Percentiles rank a stretch among this genome's conserved stretches.
phyloP scores from a whole-genome alignment of 2,113 vertebrate genomes.

The Vireo altiloquus region DNA sequence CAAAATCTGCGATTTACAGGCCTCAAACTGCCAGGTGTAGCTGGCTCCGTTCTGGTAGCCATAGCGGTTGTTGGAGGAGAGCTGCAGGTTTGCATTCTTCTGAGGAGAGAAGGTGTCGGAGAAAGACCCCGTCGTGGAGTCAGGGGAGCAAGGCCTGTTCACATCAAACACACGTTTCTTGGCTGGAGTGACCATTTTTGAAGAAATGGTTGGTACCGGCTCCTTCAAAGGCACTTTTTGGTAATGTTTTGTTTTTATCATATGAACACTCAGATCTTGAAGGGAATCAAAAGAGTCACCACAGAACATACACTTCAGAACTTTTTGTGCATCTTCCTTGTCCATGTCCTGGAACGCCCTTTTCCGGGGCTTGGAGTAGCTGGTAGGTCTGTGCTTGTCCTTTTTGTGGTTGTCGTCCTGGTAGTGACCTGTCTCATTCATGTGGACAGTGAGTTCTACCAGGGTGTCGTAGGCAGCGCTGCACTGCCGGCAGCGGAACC shows the following conservation, averaged over 20 bases:
- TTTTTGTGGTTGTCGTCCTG: slow-evolving; percentile 96
- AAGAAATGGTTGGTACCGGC: slow-evolving; percentile 91
- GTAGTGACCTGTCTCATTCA: slow-evolving; percentile 97
- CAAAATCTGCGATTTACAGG: slow-evolving; percentile 97
- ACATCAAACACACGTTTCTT: slow-evolving; percentile 94
- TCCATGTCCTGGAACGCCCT: slow-evolving; percentile 94
- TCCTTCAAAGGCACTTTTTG: slow-evolving; percentile 99
- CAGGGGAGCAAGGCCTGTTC: slow-evolving; percentile 91
- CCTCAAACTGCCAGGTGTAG: slow-evolving; percentile 99
- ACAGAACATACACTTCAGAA: slow-evolving; percentile 98
- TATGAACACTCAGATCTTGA: slow-evolving; percentile 96
- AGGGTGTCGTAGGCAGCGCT: slow-evolving; percentile 96
- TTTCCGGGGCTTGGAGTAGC: slow-evolving; percentile 91
- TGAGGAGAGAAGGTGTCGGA: slow-evolving; percentile 83
- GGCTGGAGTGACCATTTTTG: slow-evolving; percentile 89
- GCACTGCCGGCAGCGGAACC: slow-evolving; percentile 95
- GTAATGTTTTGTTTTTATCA: slow-evolving; percentile 99
- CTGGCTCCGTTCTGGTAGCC: slow-evolving; percentile 98
- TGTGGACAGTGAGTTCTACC: slow-evolving; percentile 94
- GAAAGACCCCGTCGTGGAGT: slow-evolving; percentile 89
- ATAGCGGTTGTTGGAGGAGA: slow-evolving; percentile 88
- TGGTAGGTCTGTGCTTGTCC: slow-evolving; percentile 84
- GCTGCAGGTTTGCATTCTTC: slow-evolving; percentile 73
- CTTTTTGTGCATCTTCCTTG: slow-evolving; percentile 96
- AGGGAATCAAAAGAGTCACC: slow-evolving; percentile 98